Percentiles rank a stretch among this genome's conserved stretches.
Evolutionary conservation across 2,888 invertebrate genomes (phyloP).

Genomic region (Oxytorus armatus): DNA sequence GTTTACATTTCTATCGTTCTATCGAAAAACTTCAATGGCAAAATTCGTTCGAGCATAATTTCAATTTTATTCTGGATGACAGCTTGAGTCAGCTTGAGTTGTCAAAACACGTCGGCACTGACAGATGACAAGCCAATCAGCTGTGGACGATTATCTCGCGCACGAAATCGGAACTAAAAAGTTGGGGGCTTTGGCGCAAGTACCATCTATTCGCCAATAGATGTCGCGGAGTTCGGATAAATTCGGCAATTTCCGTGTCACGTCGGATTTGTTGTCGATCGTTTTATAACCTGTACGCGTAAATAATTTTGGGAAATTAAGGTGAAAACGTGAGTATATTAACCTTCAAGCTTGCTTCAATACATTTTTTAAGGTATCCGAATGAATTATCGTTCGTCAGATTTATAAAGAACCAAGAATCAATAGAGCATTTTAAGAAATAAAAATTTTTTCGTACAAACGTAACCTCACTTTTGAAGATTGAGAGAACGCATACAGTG

Average conservation of each 20-base stretch:
- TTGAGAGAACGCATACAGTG: neutral
- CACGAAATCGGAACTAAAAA: too few species aligned
- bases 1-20: neutral
- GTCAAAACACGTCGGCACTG: too few species aligned
- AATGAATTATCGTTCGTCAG: neutral
- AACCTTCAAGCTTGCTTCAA: neutral
- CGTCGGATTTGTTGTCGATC: neutral
- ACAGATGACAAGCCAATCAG: neutral
- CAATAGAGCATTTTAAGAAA: neutral
- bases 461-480: constrained; percentile 18
- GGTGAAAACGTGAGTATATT: constrained; percentile 18
- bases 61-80: neutral
- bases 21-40: neutral
- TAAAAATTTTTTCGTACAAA: neutral
- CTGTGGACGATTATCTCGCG: too few species aligned
- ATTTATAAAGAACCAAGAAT: neutral
- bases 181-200: too few species aligned
- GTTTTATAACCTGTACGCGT: constrained; percentile 2
- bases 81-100: neutral
- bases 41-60: neutral
- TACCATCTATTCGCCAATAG: neutral
- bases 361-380: neutral
- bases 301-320: neutral
- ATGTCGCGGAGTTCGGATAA: neutral
- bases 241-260: neutral